phyloP scores from a whole-genome alignment of 2,888 invertebrate species.

The Cynaeus angustus region DNA sequence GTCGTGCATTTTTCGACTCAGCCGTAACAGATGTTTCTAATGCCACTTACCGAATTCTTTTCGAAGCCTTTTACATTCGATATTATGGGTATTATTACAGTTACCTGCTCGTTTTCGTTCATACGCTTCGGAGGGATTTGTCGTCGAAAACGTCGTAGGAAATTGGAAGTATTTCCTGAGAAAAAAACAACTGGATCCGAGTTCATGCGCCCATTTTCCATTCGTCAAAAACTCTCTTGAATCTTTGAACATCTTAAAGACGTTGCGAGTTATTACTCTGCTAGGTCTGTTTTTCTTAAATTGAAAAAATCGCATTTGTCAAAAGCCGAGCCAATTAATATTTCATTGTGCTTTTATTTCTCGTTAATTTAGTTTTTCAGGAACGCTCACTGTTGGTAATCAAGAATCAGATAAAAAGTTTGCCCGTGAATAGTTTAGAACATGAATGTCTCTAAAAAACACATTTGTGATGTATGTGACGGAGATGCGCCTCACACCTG shows the following conservation, averaged over 20 bases:
- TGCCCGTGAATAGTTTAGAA: constrained; percentile 16
- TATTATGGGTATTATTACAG: constrained; percentile 42
- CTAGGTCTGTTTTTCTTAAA: constrained; percentile 3
- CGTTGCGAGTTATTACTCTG: constrained; percentile 12
- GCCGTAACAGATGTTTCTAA: constrained; percentile 45
- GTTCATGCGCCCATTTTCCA: constrained; percentile 11
- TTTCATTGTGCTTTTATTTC: constrained; percentile 2
- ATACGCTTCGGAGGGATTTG: constrained; percentile 40
- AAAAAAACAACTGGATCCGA: constrained; percentile 34
- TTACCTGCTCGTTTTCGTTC: constrained; percentile 40
- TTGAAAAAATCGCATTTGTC: constrained; percentile 30
- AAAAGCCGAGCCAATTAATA: constrained; percentile 21
- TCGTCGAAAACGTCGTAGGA: constrained; percentile 30
- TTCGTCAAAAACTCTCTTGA: constrained; percentile 12
- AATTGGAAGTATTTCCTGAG: constrained; percentile 35
- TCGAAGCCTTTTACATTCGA: constrained; percentile 30
- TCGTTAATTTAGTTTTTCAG: constrained; percentile 18
- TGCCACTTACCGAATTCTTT: constrained; percentile 48
- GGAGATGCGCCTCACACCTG: constrained; percentile 30
- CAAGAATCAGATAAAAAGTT: constrained; percentile 14
- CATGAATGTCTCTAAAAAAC: constrained; percentile 21
- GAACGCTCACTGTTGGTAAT: neutral
- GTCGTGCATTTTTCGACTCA: constrained; percentile 45
- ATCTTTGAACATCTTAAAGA: constrained; percentile 28
- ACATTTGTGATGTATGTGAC: constrained; percentile 38